Evolutionary conservation across 1,140 invertebrate genomes (phyloP), one percentile per base, ranked within the genome.

Genomic region (Mamestra configurata): DNA sequence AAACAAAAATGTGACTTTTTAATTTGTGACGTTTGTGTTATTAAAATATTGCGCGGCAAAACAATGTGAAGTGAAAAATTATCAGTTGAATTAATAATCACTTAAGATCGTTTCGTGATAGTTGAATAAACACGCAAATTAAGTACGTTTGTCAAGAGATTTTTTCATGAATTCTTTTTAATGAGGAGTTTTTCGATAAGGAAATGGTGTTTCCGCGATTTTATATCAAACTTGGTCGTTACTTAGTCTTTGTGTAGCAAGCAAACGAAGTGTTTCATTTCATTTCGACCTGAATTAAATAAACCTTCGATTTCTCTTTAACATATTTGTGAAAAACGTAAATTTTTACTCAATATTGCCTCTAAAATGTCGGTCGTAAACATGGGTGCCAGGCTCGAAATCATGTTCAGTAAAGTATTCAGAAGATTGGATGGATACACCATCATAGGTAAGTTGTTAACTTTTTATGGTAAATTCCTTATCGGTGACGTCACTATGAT

Each of bases 341-440:
- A 18, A 61, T 40, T 43, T 22, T 43, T 8, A 10, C 2, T 18
- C 64, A n/a, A 31, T 70, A 71, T 59, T 66, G 55, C 10, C 6
- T 79, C 46, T 5, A 83, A 79, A 43, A 90, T 89, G 88, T 80
- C 84, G 13, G 49, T 84, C 1, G 15, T 82, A 24, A 83, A 79
- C 37, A 70, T 82, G 78, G 82, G 61, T 49, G 75, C 66, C 8
- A 84, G 66, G 31, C 37, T 92, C 11, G 90, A 90, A 61, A 81
- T 88, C 4, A 57, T 79, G 1, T 55, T 90, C 27, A 83, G 86
- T 22, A 92, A 89, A 75, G 85, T 83, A 49, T 88, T 85, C 81
- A 86, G 86, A 43, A 90, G 83, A 81, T 82, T 88, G 82, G 66
- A 92, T 20, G 92, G 92, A 79, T 93, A 93, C 55, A 85, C 85